Evolutionary conservation across 2,888 invertebrate genomes (phyloP).

Genomic region (Tetragnatha montana): DNA sequence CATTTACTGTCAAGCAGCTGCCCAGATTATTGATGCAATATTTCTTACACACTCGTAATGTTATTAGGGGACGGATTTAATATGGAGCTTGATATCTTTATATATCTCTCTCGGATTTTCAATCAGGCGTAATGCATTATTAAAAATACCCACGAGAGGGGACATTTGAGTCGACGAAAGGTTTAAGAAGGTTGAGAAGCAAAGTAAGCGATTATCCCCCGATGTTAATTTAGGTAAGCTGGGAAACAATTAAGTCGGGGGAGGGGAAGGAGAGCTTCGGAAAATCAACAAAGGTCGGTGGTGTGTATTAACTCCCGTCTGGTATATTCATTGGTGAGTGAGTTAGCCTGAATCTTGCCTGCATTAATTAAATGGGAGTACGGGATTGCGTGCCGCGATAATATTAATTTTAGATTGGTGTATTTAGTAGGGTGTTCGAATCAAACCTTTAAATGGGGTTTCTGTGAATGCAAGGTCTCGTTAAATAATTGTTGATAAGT

Average conservation of each 20-base stretch:
- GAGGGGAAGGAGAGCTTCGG: neutral
- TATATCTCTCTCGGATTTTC: slow-evolving; percentile 33
- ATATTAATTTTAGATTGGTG: no score
- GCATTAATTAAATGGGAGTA: neutral
- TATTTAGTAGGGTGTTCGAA: no score
- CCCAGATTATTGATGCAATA: slow-evolving; percentile 54
- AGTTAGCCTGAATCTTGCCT: no score
- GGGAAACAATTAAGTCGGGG: neutral
- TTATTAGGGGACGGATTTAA: slow-evolving; percentile 51
- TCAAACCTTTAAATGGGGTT: no score
- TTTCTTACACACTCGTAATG: slow-evolving; percentile 39
- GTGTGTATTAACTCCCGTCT: neutral
- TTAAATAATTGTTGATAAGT: no score
- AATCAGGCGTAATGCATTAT: slow-evolving; percentile 54
- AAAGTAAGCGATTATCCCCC: neutral
- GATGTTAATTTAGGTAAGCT: neutral
- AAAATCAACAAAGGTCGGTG: neutral
- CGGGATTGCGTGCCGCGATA: no score
- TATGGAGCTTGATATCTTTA: slow-evolving; percentile 29
- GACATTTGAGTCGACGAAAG: slow-evolving; percentile 40
- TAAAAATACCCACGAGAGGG: slow-evolving; percentile 37
- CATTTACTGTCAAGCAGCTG: slow-evolving; percentile 40
- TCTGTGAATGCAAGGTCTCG: no score
- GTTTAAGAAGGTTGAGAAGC: slow-evolving; percentile 3
- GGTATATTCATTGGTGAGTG: neutral